These are phyloP conservation scores for Habropoda laboriosa DNA, from an alignment of 1,140 invertebrate genomes.

Conservation along the genomic window DNA sequence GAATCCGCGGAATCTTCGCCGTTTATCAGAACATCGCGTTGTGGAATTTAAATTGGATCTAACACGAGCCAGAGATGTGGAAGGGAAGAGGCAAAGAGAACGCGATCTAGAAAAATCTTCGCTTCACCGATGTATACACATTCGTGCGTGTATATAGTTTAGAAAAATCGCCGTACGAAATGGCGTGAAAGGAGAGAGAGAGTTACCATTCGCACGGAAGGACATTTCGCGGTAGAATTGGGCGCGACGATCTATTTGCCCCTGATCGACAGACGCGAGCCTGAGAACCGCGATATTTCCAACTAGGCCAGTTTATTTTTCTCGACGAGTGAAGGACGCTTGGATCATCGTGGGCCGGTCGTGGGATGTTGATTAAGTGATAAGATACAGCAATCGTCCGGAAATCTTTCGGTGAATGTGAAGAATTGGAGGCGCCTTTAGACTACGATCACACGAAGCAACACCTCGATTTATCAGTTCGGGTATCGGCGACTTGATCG, in stretches of 20 bases:
- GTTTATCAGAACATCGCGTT: background rate
- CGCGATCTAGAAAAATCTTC: background rate
- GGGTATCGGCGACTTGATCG: no score
- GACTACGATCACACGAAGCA: no score
- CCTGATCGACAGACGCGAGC: constrained; percentile 35
- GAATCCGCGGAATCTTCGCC: background rate
- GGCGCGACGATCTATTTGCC: constrained; percentile 46
- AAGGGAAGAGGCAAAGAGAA: background rate
- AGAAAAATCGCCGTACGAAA: constrained; percentile 36
- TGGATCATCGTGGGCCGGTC: no score
- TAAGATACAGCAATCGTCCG: no score
- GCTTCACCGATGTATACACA: no score
- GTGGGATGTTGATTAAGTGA: no score
- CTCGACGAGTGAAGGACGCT: constrained; percentile 29
- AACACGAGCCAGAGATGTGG: no score
- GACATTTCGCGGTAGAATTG: constrained; percentile 42
- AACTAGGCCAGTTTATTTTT: constrained; percentile 53
- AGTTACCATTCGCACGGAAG: constrained; percentile 42
- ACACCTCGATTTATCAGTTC: no score
- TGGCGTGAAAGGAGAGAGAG: constrained; percentile 50
- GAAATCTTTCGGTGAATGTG: no score
- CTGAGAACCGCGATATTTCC: constrained; percentile 60
- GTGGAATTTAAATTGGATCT: background rate
- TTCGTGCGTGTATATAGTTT: no score
- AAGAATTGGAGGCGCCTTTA: no score